These are phyloP conservation scores for Dryas iulia DNA, from an alignment of 1,140 invertebrate genomes.

Conservation along the genomic window DNA sequence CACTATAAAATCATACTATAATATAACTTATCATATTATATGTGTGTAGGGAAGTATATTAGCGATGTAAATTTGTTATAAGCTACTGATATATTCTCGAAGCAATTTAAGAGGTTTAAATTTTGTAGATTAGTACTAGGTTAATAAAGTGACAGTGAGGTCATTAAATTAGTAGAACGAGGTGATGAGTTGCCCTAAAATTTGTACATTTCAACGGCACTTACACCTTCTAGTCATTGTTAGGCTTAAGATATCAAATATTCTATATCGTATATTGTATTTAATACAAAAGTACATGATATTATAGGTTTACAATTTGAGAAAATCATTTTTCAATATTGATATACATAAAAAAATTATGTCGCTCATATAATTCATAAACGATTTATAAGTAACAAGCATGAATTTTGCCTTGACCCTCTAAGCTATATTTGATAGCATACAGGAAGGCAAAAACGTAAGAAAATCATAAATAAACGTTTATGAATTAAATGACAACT, in stretches of 20 bases:
- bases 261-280: neutral
- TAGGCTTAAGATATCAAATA: slow-evolving; percentile 11
- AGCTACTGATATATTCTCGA: slow-evolving; percentile 26
- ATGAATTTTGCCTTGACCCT: too few species aligned
- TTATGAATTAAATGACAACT: neutral
- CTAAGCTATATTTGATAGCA: too few species aligned
- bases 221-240: slow-evolving; percentile 29
- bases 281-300: neutral
- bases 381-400: neutral
- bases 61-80: slow-evolving; percentile 12
- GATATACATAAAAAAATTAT: neutral
- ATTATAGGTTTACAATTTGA: neutral
- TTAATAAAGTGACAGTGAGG: slow-evolving; percentile 4
- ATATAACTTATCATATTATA: neutral
- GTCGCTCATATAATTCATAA: neutral
- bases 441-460: neutral
- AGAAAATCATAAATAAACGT: neutral
- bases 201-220: slow-evolving; percentile 47
- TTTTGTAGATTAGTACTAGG: neutral
- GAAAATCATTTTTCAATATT: neutral
- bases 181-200: slow-evolving; percentile 45
- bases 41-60: slow-evolving; percentile 7
- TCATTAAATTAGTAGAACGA: slow-evolving; percentile 12
- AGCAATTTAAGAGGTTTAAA: slow-evolving; percentile 29
- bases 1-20: neutral